Conservation (phyloP, 1,140 invertebrate genomes). For the Magallana ariakensis region DNA sequence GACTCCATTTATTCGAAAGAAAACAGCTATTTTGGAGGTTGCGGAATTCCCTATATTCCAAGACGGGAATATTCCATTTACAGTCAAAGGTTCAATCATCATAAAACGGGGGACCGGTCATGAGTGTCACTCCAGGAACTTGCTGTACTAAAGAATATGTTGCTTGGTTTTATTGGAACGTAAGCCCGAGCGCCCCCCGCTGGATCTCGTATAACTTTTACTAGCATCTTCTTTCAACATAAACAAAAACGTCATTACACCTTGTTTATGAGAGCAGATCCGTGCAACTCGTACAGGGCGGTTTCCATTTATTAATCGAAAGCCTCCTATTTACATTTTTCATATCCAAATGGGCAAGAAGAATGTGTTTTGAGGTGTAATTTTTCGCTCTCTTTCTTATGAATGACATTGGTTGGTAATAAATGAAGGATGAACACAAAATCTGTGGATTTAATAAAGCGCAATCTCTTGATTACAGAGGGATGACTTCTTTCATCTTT, state of each 20-base stretch:
- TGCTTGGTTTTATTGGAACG: neutral
- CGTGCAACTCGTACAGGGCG: neutral
- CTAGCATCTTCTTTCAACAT: slow-evolving; percentile 34
- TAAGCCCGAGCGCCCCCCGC: neutral
- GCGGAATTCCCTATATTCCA: slow-evolving; percentile 28
- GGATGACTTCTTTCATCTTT: neutral
- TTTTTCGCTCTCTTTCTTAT: slow-evolving; percentile 13
- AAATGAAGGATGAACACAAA: neutral
- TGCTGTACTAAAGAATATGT: neutral
- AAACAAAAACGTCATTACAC: slow-evolving; percentile 18
- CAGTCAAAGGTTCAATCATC: slow-evolving; percentile 17
- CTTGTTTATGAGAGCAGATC: neutral
- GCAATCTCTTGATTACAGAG: neutral
- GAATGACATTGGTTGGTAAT: neutral
- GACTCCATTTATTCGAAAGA: slow-evolving; percentile 2
- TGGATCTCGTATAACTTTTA: slow-evolving; percentile 4
- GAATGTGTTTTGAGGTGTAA: neutral
- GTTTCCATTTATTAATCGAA: neutral
- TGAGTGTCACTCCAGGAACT: neutral
- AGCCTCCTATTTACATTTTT: neutral
- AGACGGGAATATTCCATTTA: slow-evolving; percentile 31
- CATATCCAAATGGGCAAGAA: neutral
- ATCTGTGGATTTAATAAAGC: neutral
- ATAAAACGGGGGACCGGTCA: neutral
- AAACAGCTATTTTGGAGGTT: slow-evolving; percentile 14